Conservation (phyloP, 2,113 vertebrate genomes). For the Vidua macroura region DNA sequence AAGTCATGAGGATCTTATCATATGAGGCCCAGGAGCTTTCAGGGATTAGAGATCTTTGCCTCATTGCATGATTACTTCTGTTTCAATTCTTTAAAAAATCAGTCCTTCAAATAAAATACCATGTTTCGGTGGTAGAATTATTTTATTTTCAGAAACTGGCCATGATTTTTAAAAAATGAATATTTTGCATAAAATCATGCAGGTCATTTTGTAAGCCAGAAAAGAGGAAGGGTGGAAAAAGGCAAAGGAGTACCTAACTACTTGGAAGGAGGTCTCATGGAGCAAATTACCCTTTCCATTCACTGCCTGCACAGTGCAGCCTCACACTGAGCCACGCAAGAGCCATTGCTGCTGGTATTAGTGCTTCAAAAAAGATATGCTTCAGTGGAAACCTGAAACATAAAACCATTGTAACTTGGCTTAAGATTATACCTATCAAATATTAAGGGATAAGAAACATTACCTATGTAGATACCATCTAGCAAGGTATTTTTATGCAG, state of each 20-base stretch:
- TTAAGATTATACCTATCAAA: not conserved
- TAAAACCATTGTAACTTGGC: not conserved
- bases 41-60: not conserved
- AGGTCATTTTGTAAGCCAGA: not conserved
- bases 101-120: not conserved
- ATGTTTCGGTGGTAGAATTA: not conserved
- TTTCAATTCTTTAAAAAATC: not conserved
- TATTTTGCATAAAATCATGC: not conserved
- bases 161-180: not conserved
- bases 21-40: not conserved
- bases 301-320: not conserved
- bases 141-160: not conserved
- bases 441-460: not conserved
- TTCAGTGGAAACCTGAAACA: conserved; percentile 7
- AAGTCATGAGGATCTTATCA: not conserved
- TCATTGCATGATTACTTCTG: not conserved
- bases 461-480: not conserved
- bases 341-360: not conserved
- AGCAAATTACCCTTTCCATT: conserved; percentile 21
- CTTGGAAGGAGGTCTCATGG: not conserved
- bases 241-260: not conserved
- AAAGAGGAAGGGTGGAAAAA: not conserved
- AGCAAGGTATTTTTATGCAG: not conserved
- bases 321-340: fast-evolving
- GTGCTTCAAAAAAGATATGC: not conserved